Percentiles rank a stretch among this genome's conserved stretches.
Conservation (phyloP, 2,113 vertebrate species). For the Stigmatopora argus region DNA sequence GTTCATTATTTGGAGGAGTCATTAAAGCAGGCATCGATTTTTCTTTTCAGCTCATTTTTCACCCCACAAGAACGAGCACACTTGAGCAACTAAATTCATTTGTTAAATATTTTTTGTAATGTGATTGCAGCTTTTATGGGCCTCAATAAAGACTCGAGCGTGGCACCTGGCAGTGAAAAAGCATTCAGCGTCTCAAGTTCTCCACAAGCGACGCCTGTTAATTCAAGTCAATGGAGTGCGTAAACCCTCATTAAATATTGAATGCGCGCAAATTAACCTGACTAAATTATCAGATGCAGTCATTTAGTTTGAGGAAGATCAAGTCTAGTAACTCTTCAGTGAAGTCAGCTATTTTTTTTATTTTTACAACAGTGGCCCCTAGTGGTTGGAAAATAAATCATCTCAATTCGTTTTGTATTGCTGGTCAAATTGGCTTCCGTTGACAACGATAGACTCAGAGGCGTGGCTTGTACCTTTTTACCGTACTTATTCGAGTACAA, state of each 20-base stretch:
- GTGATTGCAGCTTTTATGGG: slow-evolving; percentile 22
- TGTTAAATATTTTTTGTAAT: slow-evolving; percentile 2
- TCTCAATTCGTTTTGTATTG: too few species aligned
- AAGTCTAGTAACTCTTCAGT: too few species aligned
- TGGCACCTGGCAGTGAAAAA: slow-evolving; percentile 15
- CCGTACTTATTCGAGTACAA: too few species aligned
- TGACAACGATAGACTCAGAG: too few species aligned
- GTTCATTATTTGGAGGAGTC: not conserved
- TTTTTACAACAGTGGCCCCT: slow-evolving; percentile 56
- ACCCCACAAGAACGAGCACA: not conserved
- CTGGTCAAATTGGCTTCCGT: too few species aligned
- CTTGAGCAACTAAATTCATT: not conserved
- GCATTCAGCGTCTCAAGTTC: slow-evolving; percentile 16
- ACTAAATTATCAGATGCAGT: slow-evolving; percentile 1
- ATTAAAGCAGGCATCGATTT: not conserved
- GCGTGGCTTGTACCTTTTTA: too few species aligned
- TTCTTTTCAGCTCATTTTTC: not conserved
- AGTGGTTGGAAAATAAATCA: slow-evolving; percentile 27
- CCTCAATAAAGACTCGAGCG: slow-evolving; percentile 21
- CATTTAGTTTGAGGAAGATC: not conserved
- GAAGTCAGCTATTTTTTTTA: too few species aligned
- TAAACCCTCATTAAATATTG: not conserved
- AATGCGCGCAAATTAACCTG: not conserved
- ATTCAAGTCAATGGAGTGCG: slow-evolving; percentile 17
- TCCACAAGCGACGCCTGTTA: not conserved